Percentiles rank a stretch among this genome's conserved stretches.
Conservation (phyloP, 2,888 invertebrate species). For the Alsophila aescularia region DNA sequence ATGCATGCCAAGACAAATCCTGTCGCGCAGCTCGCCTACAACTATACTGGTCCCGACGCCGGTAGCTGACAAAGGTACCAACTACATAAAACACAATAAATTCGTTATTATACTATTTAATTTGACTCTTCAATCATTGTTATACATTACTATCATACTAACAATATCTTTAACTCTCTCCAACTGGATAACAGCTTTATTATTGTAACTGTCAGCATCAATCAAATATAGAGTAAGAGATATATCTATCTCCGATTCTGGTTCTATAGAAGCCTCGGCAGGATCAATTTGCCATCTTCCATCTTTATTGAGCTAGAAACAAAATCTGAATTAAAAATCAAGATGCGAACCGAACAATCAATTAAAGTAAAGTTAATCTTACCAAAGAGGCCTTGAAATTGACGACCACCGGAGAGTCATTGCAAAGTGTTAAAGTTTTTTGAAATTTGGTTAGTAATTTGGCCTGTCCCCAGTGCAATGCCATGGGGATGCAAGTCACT, state of each 20-base stretch:
- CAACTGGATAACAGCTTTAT: slow-evolving; percentile 72
- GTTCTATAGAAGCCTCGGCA: slow-evolving; percentile 62
- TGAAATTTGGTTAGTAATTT: slow-evolving; percentile 80
- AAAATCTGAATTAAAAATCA: not conserved
- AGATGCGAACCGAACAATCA: too few relatives aligned
- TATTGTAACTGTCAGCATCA: slow-evolving; percentile 70
- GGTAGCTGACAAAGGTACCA: slow-evolving; percentile 80
- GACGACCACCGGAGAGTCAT: slow-evolving; percentile 89
- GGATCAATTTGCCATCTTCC: slow-evolving; percentile 70
- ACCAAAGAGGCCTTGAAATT: slow-evolving; percentile 81
- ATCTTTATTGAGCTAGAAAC: slow-evolving; percentile 66
- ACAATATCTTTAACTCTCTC: slow-evolving; percentile 78
- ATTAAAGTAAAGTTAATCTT: slow-evolving; percentile 23
- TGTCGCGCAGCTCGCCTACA: slow-evolving; percentile 85
- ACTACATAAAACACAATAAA: slow-evolving; percentile 17
- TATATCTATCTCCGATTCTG: slow-evolving; percentile 70
- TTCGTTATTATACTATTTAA: not conserved
- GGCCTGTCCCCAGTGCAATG: slow-evolving; percentile 87
- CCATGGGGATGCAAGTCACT: slow-evolving; percentile 84
- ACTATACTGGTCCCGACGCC: slow-evolving; percentile 88
- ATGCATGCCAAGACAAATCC: slow-evolving; percentile 85
- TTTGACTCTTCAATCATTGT: not conserved
- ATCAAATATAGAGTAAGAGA: slow-evolving; percentile 61
- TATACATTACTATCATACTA: slow-evolving; percentile 34
- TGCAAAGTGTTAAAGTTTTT: slow-evolving; percentile 83